phyloP scores from a whole-genome alignment of 2,888 invertebrate genomes.

The Strigamia transsilvanica region DNA sequence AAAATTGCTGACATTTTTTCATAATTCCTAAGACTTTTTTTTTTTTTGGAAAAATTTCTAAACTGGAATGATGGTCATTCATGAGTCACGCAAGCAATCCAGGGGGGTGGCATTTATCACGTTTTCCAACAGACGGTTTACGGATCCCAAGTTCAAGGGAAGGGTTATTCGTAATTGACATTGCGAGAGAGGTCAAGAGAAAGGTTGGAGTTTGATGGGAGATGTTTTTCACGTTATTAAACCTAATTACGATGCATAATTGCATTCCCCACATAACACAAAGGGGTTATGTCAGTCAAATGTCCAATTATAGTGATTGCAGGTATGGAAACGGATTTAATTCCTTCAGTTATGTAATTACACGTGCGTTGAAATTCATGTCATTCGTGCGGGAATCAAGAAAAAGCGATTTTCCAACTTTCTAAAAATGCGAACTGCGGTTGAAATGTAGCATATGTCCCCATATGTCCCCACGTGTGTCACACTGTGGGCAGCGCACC shows the following conservation, averaged over 20 bases:
- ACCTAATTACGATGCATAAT: neutral
- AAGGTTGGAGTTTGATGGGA: neutral
- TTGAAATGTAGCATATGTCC: slow-evolving; percentile 11
- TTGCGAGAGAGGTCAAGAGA: neutral
- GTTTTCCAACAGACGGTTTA: slow-evolving; percentile 6
- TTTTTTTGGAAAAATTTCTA: too few relatives aligned
- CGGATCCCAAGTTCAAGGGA: slow-evolving; percentile 25
- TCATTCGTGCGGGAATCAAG: too few relatives aligned
- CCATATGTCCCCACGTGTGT: neutral
- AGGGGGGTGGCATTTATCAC: slow-evolving; percentile 1
- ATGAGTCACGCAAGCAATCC: neutral
- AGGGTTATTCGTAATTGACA: slow-evolving; percentile 10
- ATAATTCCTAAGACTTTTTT: neutral
- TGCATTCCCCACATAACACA: neutral
- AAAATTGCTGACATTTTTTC: neutral
- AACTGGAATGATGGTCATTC: neutral
- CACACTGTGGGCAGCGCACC: slow-evolving; percentile 1
- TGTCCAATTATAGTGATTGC: neutral
- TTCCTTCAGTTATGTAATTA: neutral
- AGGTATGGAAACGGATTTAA: neutral
- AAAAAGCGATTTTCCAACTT: too few relatives aligned
- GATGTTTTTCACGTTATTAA: neutral
- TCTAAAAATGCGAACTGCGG: neutral
- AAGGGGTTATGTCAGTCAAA: neutral
- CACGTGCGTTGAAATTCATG: too few relatives aligned